Evolutionary conservation across 2,113 vertebrate species (phyloP).

Genomic region (Xyliphius kryptos): DNA sequence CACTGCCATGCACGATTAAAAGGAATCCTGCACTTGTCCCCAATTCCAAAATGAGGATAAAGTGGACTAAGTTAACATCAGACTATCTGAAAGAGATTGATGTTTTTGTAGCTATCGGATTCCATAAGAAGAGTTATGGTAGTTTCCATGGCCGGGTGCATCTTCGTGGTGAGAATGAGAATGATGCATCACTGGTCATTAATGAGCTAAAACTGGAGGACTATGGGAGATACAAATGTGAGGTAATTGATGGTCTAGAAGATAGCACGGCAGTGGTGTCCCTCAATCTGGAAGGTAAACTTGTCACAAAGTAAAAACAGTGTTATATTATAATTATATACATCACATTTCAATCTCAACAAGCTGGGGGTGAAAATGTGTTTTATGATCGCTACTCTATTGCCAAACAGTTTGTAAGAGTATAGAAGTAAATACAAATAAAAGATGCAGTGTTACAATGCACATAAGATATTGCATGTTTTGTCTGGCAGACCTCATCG

Average conservation of each 20-base stretch:
- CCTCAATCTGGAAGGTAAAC: slow-evolving; percentile 83
- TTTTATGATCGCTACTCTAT: too few relatives aligned
- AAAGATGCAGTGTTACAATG: too few relatives aligned
- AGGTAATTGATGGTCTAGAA: slow-evolving; percentile 91
- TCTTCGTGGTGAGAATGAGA: slow-evolving; percentile 70
- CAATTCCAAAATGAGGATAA: slow-evolving; percentile 82
- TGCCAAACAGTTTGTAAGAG: too few relatives aligned
- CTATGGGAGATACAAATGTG: slow-evolving; percentile 92
- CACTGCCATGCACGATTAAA: slow-evolving; percentile 82
- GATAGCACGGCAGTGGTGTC: slow-evolving; percentile 80
- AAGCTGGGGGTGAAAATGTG: too few relatives aligned
- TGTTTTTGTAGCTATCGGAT: slow-evolving; percentile 88
- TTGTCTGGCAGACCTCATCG: too few relatives aligned
- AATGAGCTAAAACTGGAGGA: slow-evolving; percentile 81
- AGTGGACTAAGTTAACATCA: slow-evolving; percentile 96
- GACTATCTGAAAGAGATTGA: slow-evolving; percentile 94
- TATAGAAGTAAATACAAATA: too few relatives aligned
- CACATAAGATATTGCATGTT: too few relatives aligned
- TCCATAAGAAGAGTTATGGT: slow-evolving; percentile 83
- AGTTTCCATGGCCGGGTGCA: slow-evolving; percentile 81
- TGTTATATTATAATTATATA: too few relatives aligned
- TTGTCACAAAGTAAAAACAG: not conserved
- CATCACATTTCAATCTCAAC: too few relatives aligned
- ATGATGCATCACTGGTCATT: slow-evolving; percentile 85
- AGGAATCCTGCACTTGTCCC: slow-evolving; percentile 69